These are phyloP conservation scores for Pyrgilauda ruficollis DNA, from an alignment of 2,113 vertebrate species.

Conservation along the genomic window DNA sequence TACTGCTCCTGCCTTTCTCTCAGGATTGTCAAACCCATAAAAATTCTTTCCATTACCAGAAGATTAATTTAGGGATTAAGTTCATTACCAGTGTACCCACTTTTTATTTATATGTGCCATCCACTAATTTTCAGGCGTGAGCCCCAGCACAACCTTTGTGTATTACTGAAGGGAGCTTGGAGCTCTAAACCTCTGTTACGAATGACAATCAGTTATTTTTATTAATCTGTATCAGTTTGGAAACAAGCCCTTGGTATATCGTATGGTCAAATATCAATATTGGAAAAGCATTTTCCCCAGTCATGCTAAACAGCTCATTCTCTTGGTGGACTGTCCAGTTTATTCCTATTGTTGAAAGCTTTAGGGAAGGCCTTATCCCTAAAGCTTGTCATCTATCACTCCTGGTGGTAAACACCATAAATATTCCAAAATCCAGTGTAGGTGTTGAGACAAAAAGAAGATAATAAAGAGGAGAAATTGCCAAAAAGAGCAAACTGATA, in stretches of 20 bases:
- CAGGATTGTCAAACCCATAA: not conserved
- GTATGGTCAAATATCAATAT: not conserved
- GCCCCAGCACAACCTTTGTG: not conserved
- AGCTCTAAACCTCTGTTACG: not conserved
- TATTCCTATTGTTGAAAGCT: not conserved
- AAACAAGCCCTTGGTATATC: not conserved
- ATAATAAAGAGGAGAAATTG: not conserved
- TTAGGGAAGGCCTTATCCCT: not conserved
- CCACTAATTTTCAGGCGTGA: not conserved
- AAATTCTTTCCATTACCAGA: not conserved
- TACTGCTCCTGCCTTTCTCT: not conserved
- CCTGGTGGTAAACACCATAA: not conserved
- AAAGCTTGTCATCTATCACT: not conserved
- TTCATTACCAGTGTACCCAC: not conserved
- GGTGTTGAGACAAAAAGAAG: not conserved
- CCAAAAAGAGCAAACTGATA: not conserved
- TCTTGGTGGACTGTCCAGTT: not conserved
- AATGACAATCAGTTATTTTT: not conserved
- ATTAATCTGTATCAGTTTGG: not conserved
- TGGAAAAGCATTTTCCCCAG: not conserved
- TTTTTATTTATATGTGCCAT: not conserved
- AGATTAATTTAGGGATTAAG: not conserved
- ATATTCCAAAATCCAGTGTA: not conserved
- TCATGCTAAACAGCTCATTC: not conserved
- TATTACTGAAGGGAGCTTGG: not conserved